Base-by-base conservation (phyloP, 2,797 vertebrate species). In the Thamnophis elegans region DNA sequence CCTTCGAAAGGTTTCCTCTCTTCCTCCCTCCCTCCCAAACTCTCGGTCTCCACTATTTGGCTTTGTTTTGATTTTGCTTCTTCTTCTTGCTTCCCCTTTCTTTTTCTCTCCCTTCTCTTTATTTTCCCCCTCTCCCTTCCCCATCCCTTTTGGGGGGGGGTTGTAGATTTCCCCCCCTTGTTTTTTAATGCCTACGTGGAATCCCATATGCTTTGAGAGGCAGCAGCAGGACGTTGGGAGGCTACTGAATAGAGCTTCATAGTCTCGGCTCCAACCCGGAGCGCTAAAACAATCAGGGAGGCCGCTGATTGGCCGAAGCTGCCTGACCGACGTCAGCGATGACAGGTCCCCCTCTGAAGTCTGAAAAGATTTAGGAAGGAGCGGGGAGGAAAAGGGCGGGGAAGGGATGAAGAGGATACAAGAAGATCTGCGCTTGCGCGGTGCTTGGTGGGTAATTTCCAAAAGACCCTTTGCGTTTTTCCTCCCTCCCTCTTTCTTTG, bases 161-260 rank as follows among this genome's bases (percentile, higher is more conserved):
- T 1, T 14, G 25, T 68, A 68, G n/a, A 16, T 68, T 28, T 16
- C n/a, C 13, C 11, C 14, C 5, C 1, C 9, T 28, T 97, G 96
- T 98, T 98, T 98, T 98, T 98, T 97, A 96, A 98, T 98, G 98
- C 97, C 98, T 98, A 98, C 97, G 98, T 98, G 98, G 98, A 98
- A 98, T 98, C 98, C 98, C 97, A 98, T 98, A 96, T 97, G 97
- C 98, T 97, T 93, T 98, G 98, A 98, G 98, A 98, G 97, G 98
- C 98, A 98, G 98, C 99, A 98, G 98, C 98, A 97, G 98, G 98
- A 98, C 97, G 98, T 98, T 97, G 97, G 97, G 98, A 51, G 90
- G 98, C 95, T 95, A 98, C 98, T 99, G 98, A 99, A 98, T 98
- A 98, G 98, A 98, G 98, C 98, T 98, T 98, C 98, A 97, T 97